phyloP scores from a whole-genome alignment of 2,797 vertebrate species.

The Myotis planiceps region DNA sequence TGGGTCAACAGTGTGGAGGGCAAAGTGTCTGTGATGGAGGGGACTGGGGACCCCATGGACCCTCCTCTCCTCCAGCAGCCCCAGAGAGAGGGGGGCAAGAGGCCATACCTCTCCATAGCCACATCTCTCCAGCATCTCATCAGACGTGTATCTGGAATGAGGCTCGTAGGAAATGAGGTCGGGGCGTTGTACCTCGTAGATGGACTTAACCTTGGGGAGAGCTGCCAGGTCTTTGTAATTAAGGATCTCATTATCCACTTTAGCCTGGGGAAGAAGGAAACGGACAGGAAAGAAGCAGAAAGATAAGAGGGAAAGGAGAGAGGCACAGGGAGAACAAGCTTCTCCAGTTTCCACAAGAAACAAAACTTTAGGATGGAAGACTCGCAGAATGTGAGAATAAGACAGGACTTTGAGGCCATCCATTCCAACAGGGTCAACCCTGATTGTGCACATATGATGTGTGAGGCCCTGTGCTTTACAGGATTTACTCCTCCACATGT shows the following conservation, averaged over 20 bases:
- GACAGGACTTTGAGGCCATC: neutral
- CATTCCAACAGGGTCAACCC: neutral
- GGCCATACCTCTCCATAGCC: slow-evolving; percentile 96
- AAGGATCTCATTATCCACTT: slow-evolving; percentile 99
- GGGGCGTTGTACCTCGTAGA: slow-evolving; percentile 98
- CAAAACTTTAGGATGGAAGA: neutral
- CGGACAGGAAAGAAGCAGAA: slow-evolving; percentile 77
- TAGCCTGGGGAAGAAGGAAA: slow-evolving; percentile 94
- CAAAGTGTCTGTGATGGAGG: neutral
- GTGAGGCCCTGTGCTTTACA: neutral
- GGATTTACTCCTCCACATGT: neutral
- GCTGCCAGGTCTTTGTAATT: slow-evolving; percentile 99
- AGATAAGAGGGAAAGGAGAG: slow-evolving; percentile 66
- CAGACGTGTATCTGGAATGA: slow-evolving; percentile 95
- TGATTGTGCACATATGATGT: neutral
- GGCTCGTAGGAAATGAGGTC: slow-evolving; percentile 97
- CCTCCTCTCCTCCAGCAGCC: neutral
- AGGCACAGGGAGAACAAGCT: neutral
- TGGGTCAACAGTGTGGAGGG: neutral
- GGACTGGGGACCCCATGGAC: neutral
- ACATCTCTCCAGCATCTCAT: slow-evolving; percentile 96
- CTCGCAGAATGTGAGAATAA: neutral
- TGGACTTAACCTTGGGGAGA: slow-evolving; percentile 99
- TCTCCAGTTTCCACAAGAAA: neutral
- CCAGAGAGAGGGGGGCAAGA: neutral